A percentile compares a stretch with the other conserved stretches of the same genome.
These are phyloP conservation scores for Bactericera cockerelli DNA, from an alignment of 1,140 invertebrate genomes.

Conservation along the genomic window DNA sequence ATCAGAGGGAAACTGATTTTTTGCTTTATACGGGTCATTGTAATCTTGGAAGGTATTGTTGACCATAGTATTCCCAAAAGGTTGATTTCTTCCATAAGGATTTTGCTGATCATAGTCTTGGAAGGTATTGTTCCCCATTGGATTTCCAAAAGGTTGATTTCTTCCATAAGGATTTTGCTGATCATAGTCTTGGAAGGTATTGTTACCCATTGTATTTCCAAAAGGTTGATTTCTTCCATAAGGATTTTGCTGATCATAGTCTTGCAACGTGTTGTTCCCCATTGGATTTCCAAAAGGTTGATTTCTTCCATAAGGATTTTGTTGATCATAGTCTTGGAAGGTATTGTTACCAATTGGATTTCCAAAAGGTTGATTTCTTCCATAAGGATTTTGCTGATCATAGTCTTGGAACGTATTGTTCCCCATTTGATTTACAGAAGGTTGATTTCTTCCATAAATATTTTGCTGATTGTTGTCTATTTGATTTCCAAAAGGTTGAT, in stretches of 20 bases:
- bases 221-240: neutral
- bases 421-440: neutral
- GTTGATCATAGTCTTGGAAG: neutral
- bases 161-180: neutral
- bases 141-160: neutral
- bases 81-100: neutral
- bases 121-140: neutral
- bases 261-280: neutral
- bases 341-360: neutral
- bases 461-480: neutral
- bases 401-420: constrained; percentile 1
- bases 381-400: neutral
- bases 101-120: neutral
- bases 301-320: neutral
- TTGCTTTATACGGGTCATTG: neutral
- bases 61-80: neutral
- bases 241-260: neutral
- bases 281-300: neutral
- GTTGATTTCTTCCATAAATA: neutral
- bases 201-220: neutral
- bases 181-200: neutral
- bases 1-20: neutral
- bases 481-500: neutral
- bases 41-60: constrained; percentile 5
- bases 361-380: neutral